These are phyloP conservation scores for Macroglossus sobrinus DNA, from an alignment of 2,113 vertebrate genomes.

Conservation along the genomic window DNA sequence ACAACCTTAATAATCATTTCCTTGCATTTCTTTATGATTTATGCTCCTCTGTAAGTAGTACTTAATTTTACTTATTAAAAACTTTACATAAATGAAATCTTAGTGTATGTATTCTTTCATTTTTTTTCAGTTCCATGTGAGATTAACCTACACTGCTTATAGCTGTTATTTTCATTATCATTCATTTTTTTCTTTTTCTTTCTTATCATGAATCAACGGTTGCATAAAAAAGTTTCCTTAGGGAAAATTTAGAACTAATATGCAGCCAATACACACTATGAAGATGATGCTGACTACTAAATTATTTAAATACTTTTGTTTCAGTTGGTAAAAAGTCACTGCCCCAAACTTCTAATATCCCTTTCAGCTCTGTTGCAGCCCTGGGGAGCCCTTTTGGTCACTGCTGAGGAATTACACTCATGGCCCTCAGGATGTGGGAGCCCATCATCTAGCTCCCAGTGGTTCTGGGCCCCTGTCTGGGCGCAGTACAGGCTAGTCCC, in stretches of 20 bases:
- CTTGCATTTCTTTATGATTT: constrained; percentile 8
- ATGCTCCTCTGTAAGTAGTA: neutral
- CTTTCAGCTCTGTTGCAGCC: neutral
- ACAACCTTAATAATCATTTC: neutral
- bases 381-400: neutral
- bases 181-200: neutral
- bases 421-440: too few relatives aligned
- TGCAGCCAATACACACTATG: neutral
- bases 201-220: neutral
- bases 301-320: neutral
- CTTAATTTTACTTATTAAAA: neutral
- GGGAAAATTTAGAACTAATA: neutral
- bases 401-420: neutral
- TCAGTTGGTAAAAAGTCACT: neutral
- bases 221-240: neutral
- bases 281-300: neutral
- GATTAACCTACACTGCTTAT: neutral
- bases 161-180: neutral
- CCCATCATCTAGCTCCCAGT: neutral
- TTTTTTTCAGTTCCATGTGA: neutral
- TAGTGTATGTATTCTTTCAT: neutral
- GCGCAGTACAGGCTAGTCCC: neutral
- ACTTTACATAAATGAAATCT: neutral
- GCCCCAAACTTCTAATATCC: neutral
- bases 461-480: neutral